Conservation (phyloP, 2,888 invertebrate species). For the Drosophila mettleri region DNA sequence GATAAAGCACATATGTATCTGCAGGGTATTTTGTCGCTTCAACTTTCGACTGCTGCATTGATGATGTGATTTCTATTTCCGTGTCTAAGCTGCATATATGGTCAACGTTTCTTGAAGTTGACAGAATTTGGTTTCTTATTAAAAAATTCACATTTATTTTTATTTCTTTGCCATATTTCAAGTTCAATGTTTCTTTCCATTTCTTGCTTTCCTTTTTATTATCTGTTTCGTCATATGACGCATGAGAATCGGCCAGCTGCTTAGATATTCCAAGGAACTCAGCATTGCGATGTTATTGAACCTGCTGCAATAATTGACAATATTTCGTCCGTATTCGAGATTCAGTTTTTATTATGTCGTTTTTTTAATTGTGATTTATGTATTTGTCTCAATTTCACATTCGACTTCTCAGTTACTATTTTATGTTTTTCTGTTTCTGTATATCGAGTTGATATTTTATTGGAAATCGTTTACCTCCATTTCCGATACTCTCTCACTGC, state of each 20-base stretch:
- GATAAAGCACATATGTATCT: not conserved
- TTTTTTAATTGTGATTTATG: slow-evolving; percentile 71
- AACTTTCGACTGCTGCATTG: not conserved
- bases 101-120: slow-evolving; percentile 18
- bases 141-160: slow-evolving; percentile 3
- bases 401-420: slow-evolving; percentile 1
- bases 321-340: slow-evolving; percentile 12
- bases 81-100: not conserved
- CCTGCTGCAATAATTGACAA: slow-evolving; percentile 40
- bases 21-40: slow-evolving; percentile 5
- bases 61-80: not conserved
- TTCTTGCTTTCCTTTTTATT: not conserved
- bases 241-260: slow-evolving; percentile 48
- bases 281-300: slow-evolving; percentile 53
- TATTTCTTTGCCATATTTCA: slow-evolving; percentile 29
- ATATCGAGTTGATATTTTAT: slow-evolving; percentile 11
- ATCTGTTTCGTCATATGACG: slow-evolving; percentile 40
- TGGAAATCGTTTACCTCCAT: slow-evolving; percentile 9
- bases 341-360: slow-evolving; percentile 54
- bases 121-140: slow-evolving; percentile 29
- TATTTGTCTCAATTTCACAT: slow-evolving; percentile 39
- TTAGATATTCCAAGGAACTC: slow-evolving; percentile 59
- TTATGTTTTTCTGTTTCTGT: not conserved
- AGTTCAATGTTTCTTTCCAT: slow-evolving; percentile 49
- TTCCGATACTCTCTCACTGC: not conserved